phyloP scores from a whole-genome alignment of 2,888 invertebrate genomes.

The Hemaris fuciformis region DNA sequence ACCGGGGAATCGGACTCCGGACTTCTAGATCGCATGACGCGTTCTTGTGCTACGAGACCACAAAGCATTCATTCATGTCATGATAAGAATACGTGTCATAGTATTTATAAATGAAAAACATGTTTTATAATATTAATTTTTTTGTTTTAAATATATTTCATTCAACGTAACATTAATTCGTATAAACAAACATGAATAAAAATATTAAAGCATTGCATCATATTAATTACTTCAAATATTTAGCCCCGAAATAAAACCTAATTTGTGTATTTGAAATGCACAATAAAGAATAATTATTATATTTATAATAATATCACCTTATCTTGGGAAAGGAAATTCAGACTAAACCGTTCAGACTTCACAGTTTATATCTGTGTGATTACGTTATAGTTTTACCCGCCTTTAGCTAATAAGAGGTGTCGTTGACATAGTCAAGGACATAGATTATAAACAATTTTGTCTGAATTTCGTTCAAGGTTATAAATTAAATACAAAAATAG shows the following conservation, averaged over 20 bases:
- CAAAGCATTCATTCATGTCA: no score
- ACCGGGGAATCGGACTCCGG: no score
- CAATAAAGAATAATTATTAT: slow-evolving; percentile 17
- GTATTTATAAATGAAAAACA: background rate
- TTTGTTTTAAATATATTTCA: slow-evolving; percentile 11
- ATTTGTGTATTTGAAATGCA: slow-evolving; percentile 33
- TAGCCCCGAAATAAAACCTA: slow-evolving; percentile 26
- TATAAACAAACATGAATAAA: slow-evolving; percentile 29
- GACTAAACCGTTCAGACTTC: background rate
- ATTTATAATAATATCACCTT: background rate
- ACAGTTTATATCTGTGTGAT: background rate
- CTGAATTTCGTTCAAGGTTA: background rate
- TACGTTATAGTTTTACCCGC: no score
- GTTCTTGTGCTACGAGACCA: no score
- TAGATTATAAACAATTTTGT: background rate
- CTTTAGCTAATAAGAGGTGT: no score
- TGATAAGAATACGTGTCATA: no score
- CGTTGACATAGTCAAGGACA: no score
- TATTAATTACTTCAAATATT: slow-evolving; percentile 27
- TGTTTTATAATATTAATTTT: background rate
- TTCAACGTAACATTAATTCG: slow-evolving; percentile 20
- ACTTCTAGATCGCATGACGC: no score
- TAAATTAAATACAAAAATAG: background rate
- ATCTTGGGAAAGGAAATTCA: background rate
- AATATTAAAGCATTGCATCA: slow-evolving; percentile 43